phyloP scores from a whole-genome alignment of 2,888 invertebrate genomes.

The Chaetoderma sp. region DNA sequence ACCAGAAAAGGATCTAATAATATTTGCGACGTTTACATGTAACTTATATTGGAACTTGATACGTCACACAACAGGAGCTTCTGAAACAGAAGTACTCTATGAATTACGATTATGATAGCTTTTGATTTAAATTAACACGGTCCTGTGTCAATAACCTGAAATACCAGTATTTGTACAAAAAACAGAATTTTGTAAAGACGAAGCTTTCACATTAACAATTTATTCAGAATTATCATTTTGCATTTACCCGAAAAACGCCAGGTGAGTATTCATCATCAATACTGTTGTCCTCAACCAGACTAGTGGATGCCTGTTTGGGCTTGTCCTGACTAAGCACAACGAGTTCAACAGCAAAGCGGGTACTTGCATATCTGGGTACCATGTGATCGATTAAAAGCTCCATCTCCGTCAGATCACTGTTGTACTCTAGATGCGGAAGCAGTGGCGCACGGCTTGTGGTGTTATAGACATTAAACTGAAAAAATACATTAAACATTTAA shows the following conservation, averaged over 20 bases:
- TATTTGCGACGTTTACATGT: too few species aligned
- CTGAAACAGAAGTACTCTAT: too few species aligned
- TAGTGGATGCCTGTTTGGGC: slow-evolving; percentile 31
- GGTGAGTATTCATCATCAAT: slow-evolving; percentile 83
- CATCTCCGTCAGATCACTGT: slow-evolving; percentile 77
- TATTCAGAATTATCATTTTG: not conserved
- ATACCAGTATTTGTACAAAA: not conserved
- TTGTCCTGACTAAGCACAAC: slow-evolving; percentile 71
- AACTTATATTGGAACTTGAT: too few species aligned
- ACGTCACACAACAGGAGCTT: too few species aligned
- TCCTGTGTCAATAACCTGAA: not conserved
- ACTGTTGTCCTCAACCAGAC: slow-evolving; percentile 73
- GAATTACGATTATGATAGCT: too few species aligned
- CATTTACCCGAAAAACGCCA: slow-evolving; percentile 78
- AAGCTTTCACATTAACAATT: not conserved
- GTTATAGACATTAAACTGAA: slow-evolving; percentile 74
- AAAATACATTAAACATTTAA: slow-evolving; percentile 3
- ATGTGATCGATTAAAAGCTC: slow-evolving; percentile 76
- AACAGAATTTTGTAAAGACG: slow-evolving; percentile 1
- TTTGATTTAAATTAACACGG: too few species aligned
- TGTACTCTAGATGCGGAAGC: slow-evolving; percentile 77
- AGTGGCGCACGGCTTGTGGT: slow-evolving; percentile 71
- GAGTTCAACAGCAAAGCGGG: slow-evolving; percentile 76
- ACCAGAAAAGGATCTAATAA: too few species aligned
- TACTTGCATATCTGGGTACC: slow-evolving; percentile 65